These are phyloP conservation scores for Blomia tropicalis DNA, from an alignment of 2,888 invertebrate genomes.

Conservation along the genomic window DNA sequence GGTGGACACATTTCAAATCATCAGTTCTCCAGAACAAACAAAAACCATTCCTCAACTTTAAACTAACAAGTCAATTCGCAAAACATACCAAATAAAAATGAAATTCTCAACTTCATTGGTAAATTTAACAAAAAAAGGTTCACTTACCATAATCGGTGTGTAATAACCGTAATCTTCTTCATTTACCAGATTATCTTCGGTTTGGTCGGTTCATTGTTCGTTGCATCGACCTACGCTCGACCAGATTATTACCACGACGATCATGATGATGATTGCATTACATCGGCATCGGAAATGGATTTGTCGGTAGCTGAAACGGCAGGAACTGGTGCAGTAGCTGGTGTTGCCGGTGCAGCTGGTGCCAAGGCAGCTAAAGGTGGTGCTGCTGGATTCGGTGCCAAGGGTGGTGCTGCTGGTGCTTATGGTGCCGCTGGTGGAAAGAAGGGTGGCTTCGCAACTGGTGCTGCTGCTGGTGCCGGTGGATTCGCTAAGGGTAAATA, in stretches of 20 bases:
- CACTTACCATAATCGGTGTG: too few species aligned
- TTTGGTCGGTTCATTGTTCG: neutral
- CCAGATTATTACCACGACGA: neutral
- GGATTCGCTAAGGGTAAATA: conserved; percentile 3
- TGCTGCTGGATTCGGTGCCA: conserved; percentile 17
- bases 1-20: too few species aligned
- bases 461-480: conserved; percentile 18
- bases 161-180: neutral
- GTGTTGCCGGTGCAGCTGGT: conserved; percentile 2
- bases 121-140: too few species aligned
- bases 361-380: conserved; percentile 17
- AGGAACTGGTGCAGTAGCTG: conserved; percentile 1
- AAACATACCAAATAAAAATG: neutral
- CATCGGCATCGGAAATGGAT: neutral
- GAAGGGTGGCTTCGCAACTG: neutral
- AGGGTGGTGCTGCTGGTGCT: conserved; percentile 19
- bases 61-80: neutral
- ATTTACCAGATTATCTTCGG: neutral
- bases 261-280: neutral
- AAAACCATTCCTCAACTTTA: too few species aligned
- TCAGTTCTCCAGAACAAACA: too few species aligned
- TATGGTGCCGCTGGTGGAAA: neutral
- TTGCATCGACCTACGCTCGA: too few species aligned
- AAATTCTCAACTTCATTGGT: neutral
- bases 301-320: neutral